Percentiles rank a stretch among this genome's conserved stretches.
Evolutionary conservation across 2,888 invertebrate genomes (phyloP).

Genomic region (Andrena bicolor): DNA sequence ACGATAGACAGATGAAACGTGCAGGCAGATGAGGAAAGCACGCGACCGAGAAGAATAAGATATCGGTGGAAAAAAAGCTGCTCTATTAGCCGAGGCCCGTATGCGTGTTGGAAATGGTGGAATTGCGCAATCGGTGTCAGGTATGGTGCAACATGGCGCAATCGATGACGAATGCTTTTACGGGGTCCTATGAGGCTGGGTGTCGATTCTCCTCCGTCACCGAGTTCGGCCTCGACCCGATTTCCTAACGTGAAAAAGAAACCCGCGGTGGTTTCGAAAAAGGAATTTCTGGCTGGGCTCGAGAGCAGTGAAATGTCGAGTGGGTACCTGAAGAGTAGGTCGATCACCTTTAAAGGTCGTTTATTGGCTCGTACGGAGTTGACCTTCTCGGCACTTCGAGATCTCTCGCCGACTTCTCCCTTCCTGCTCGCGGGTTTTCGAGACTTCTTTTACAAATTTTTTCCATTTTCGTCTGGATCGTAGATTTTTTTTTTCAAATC

Average conservation of each 20-base stretch:
- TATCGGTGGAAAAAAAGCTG: not conserved
- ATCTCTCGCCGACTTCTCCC: not conserved
- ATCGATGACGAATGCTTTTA: constrained; percentile 53
- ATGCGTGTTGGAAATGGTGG: constrained; percentile 24
- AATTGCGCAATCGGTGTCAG: constrained; percentile 54
- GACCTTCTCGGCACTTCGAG: constrained; percentile 11
- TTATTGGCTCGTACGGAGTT: constrained; percentile 51
- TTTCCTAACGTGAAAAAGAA: constrained; percentile 28
- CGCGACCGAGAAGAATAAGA: not conserved
- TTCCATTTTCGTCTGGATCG: not conserved
- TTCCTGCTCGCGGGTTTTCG: not conserved
- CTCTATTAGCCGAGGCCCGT: not conserved
- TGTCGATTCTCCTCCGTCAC: constrained; percentile 25
- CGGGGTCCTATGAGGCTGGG: constrained; percentile 51
- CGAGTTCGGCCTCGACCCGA: constrained; percentile 43
- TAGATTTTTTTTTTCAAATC: not conserved
- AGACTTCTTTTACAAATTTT: not conserved
- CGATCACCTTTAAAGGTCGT: constrained; percentile 75
- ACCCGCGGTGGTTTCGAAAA: constrained; percentile 30
- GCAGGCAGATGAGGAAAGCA: not conserved
- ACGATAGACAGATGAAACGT: not conserved
- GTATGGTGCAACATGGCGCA: constrained; percentile 64
- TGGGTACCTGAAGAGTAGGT: constrained; percentile 63
- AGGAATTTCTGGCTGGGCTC: constrained; percentile 10
- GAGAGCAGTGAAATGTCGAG: constrained; percentile 53